Conservation (phyloP, 2,113 vertebrate genomes). For the Uria aalge region DNA sequence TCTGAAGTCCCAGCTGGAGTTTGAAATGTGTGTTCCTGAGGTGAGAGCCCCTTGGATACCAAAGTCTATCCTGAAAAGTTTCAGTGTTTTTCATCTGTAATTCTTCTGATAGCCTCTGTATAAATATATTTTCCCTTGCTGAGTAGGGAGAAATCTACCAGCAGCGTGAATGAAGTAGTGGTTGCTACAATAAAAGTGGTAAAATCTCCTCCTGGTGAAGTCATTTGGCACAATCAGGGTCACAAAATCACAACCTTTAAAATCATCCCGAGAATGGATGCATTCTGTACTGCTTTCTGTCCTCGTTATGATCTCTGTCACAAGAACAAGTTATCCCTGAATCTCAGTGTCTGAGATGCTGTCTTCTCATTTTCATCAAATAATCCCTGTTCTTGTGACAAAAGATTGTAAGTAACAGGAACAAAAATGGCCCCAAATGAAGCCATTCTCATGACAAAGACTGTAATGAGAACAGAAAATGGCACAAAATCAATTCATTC, state of each 20-base stretch:
- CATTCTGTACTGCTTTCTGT: constrained; percentile 33
- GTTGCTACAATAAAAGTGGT: background rate
- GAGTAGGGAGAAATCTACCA: background rate
- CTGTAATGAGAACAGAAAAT: constrained; percentile 73
- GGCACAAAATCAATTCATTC: constrained; percentile 77
- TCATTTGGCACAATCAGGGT: constrained; percentile 5
- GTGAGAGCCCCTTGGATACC: background rate
- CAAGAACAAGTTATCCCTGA: constrained; percentile 40
- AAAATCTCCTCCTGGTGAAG: background rate
- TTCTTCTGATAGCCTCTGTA: background rate
- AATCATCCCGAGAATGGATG: constrained; percentile 1
- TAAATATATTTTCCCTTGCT: background rate
- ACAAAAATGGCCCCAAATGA: constrained; percentile 71
- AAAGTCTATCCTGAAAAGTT: background rate
- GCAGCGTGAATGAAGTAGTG: background rate
- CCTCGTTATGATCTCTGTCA: constrained; percentile 49
- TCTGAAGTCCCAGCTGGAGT: background rate
- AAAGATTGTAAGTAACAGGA: constrained; percentile 56
- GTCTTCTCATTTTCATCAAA: constrained; percentile 62
- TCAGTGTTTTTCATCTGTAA: background rate
- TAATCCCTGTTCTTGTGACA: constrained; percentile 60
- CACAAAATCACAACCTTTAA: constrained; percentile 36
- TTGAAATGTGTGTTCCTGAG: background rate
- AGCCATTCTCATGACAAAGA: constrained; percentile 76
- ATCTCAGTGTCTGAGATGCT: constrained; percentile 38